Base-by-base conservation (phyloP, 2,797 vertebrate species). In the Microtus californicus region DNA sequence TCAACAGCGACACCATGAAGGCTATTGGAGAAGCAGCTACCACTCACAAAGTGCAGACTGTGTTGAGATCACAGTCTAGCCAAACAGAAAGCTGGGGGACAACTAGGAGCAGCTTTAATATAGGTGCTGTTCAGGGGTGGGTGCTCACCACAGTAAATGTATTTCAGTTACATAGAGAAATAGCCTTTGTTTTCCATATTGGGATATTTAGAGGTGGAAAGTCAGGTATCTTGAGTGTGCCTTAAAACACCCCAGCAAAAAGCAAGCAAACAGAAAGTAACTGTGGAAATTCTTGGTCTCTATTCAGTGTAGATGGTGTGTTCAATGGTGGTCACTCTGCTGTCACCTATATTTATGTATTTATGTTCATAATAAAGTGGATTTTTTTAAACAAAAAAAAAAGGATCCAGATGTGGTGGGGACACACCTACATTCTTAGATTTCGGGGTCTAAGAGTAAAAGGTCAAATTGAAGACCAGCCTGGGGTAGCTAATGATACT, bases 191-290 rank as follows among this genome's bases (percentile, higher is more conserved):
- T 87, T 92, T 67, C 9, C 14, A 48, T 43, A 45, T 5, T 48
- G 37, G 67, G 45, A 17, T 87, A n/a, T 61, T 92, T 74, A 89
- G 31, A 87, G 15, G 89, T 25, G 17, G 63, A 90, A 79, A 76
- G n/a, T 34, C 59, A 59, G 34, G 29, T 37, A 87, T 25, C 51
- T 51, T 89, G n/a, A 19, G 19, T 74, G 85, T 87, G 48, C 71
- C 89, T 93, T 67, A 63, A 96, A 92, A 93, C 59, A 61, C 7
- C 61, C 14, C 17, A 77, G 69, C 31, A n/a, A 71, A 73, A 91
- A 79, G 43, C 65, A 87, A 93, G 51, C 13, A 54, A 71, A 27
- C 89, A 95, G 82, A 63, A 90, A 76, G 61, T 67, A 90, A 91
- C 82, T 82, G 25, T 15, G 21, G 40, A 79, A 96, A 79, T 69